Evolutionary conservation across 2,113 vertebrate species (phyloP).

Genomic region (Chrysochloris asiatica): DNA sequence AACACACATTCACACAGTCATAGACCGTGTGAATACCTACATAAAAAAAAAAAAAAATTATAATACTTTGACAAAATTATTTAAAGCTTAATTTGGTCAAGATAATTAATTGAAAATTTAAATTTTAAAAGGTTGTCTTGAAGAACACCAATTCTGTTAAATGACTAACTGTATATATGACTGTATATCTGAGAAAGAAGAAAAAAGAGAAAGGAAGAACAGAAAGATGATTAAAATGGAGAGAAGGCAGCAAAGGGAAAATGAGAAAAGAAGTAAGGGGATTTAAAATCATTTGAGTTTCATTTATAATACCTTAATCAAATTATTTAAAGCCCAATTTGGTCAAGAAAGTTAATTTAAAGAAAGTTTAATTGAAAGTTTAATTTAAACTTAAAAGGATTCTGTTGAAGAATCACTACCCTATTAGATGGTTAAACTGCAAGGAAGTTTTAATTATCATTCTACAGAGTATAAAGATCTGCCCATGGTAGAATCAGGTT

Average conservation of each 20-base stretch:
- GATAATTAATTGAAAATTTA: constrained; percentile 20
- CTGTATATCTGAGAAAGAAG: not conserved
- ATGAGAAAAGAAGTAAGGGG: not conserved
- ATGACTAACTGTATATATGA: too few species aligned
- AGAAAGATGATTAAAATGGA: not conserved
- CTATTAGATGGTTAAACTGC: not conserved
- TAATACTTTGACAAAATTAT: not conserved
- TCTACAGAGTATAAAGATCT: not conserved
- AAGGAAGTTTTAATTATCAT: not conserved
- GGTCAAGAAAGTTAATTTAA: constrained; percentile 17
- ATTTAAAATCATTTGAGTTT: not conserved
- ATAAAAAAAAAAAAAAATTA: not conserved
- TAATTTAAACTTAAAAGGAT: constrained; percentile 19
- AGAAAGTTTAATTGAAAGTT: constrained; percentile 29
- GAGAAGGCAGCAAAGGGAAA: not conserved
- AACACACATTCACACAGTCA: not conserved
- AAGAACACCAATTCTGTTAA: too few species aligned
- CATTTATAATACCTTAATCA: not conserved
- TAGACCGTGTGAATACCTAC: not conserved
- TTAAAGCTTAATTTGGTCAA: constrained; percentile 12
- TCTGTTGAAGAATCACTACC: not conserved
- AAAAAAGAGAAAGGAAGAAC: not conserved
- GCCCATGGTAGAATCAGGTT: not conserved
- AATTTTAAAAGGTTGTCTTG: too few species aligned
- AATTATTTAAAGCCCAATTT: constrained; percentile 33